These are phyloP conservation scores for Radopholus similis DNA, from an alignment of 1,140 invertebrate species.

Conservation along the genomic window DNA sequence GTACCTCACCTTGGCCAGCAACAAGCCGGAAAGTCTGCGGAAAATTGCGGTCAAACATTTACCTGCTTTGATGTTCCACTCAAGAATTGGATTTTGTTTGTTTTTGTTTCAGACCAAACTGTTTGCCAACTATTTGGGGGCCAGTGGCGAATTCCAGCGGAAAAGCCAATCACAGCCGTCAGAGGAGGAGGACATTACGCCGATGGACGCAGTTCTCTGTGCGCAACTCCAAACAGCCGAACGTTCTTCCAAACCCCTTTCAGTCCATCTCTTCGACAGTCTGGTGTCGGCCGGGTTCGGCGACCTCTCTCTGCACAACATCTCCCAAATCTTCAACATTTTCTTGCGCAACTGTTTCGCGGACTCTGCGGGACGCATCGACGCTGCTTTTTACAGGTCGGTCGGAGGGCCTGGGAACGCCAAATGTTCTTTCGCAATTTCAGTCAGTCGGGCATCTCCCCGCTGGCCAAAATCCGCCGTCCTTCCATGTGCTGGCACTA, in stretches of 20 bases:
- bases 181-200: neutral
- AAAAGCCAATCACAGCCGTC: neutral
- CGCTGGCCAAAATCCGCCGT: neutral
- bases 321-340: constrained; percentile 13
- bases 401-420: neutral
- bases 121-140: constrained; percentile 21
- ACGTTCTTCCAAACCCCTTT: neutral
- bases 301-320: constrained; percentile 9
- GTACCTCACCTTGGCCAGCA: constrained; percentile 17
- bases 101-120: constrained; percentile 18
- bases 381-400: constrained; percentile 18
- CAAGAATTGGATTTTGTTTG: neutral
- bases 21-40: constrained; percentile 12
- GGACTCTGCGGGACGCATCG: constrained; percentile 1
- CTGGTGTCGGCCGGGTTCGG: constrained; percentile 14
- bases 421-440: neutral
- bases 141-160: constrained; percentile 15
- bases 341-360: constrained; percentile 11
- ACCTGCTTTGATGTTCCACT: too few relatives aligned
- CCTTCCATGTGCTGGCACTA: constrained; percentile 12
- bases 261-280: constrained; percentile 13
- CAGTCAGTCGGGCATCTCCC: neutral
- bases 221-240: neutral
- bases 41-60: constrained; percentile 12
- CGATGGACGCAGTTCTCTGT: constrained; percentile 15